Conservation (phyloP, 2,888 invertebrate species). For the Bedellia somnulentella region DNA sequence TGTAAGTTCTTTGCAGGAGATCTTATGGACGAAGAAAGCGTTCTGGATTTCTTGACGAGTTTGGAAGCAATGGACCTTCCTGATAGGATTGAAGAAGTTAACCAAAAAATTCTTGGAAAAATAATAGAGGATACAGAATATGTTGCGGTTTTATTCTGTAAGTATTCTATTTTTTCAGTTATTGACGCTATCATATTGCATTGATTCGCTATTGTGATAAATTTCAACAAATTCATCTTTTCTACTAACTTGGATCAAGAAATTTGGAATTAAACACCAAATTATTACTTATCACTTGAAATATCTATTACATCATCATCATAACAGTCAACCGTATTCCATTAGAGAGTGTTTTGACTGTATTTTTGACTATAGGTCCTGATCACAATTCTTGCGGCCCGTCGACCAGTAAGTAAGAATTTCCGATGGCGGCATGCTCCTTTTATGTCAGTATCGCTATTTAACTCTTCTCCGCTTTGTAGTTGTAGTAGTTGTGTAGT, state of each 20-base stretch:
- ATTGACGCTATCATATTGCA: slow-evolving; percentile 24
- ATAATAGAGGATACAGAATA: slow-evolving; percentile 90
- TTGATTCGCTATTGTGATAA: slow-evolving; percentile 42
- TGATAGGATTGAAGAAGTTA: slow-evolving; percentile 94
- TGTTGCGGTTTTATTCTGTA: slow-evolving; percentile 92
- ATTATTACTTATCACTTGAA: too few species aligned
- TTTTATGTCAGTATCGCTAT: slow-evolving; percentile 42
- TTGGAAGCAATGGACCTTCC: slow-evolving; percentile 94
- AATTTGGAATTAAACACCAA: too few species aligned
- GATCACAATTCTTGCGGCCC: slow-evolving; percentile 59
- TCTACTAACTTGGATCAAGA: slow-evolving; percentile 54
- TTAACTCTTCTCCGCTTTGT: slow-evolving; percentile 40
- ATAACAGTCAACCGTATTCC: background rate
- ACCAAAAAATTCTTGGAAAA: slow-evolving; percentile 84
- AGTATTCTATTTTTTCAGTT: slow-evolving; percentile 53
- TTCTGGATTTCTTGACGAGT: slow-evolving; percentile 90
- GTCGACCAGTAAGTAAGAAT: slow-evolving; percentile 57
- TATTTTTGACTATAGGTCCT: slow-evolving; percentile 60
- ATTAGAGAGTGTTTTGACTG: slow-evolving; percentile 50
- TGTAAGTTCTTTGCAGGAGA: slow-evolving; percentile 78
- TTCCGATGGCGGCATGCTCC: slow-evolving; percentile 42
- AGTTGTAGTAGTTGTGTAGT: slow-evolving; percentile 25
- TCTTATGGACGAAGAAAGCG: slow-evolving; percentile 92
- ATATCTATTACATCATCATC: too few species aligned
- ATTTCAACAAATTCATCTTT: slow-evolving; percentile 21